These are phyloP conservation scores for Ophion ventricosus DNA, from an alignment of 2,888 invertebrate species.

Conservation along the genomic window DNA sequence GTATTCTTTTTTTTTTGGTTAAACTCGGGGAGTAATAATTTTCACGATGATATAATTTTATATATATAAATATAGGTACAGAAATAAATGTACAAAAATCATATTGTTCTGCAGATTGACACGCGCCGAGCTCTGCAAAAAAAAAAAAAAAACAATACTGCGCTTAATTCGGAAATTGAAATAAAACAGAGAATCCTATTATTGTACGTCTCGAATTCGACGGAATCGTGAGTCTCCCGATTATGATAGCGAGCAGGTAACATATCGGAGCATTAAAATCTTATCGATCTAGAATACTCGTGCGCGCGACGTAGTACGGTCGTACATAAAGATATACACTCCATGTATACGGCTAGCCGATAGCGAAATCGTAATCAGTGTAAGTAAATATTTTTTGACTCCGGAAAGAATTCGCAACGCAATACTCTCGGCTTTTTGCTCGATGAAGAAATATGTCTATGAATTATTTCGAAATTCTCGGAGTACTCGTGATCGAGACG, in stretches of 20 bases:
- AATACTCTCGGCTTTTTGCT: background rate
- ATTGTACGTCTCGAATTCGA: background rate
- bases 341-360: background rate
- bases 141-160: too few species aligned
- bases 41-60: too few species aligned
- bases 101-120: too few species aligned
- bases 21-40: too few species aligned
- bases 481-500: background rate
- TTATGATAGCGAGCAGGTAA: background rate
- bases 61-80: too few species aligned
- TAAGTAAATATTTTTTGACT: background rate
- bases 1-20: too few species aligned
- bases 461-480: background rate
- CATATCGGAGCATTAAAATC: conserved; percentile 1
- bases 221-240: background rate
- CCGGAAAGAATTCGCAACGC: conserved; percentile 12
- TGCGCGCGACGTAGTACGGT: background rate
- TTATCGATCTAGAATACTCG: conserved; percentile 22
- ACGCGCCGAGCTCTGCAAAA: too few species aligned
- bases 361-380: conserved; percentile 5
- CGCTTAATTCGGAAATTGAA: too few species aligned
- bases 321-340: background rate
- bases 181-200: too few species aligned
- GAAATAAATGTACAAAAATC: too few species aligned
- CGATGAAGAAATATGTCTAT: background rate